phyloP scores from a whole-genome alignment of 2,888 invertebrate species.

The Oligia fasciuncula region DNA sequence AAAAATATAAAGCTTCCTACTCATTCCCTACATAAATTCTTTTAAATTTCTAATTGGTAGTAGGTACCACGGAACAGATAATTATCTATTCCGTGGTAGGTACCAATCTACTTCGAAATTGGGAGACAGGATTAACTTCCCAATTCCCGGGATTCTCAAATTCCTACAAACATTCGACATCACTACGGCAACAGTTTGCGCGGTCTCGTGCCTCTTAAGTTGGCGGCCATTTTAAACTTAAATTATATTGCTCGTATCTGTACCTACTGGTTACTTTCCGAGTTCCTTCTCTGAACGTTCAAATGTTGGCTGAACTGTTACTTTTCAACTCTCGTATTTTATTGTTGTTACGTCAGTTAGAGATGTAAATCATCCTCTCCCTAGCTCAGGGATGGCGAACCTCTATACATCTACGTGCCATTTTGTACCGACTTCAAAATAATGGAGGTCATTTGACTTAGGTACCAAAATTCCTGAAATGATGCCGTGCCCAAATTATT shows the following conservation, averaged over 20 bases:
- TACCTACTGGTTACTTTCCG: constrained; percentile 44
- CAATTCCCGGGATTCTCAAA: constrained; percentile 8
- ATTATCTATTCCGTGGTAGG: too few species aligned
- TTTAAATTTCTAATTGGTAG: not conserved
- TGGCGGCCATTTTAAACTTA: constrained; percentile 68
- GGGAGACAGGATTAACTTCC: not conserved
- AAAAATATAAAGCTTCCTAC: not conserved
- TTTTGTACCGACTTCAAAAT: too few species aligned
- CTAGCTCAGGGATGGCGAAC: not conserved
- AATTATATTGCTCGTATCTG: constrained; percentile 64
- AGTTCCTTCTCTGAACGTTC: constrained; percentile 22
- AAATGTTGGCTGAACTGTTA: constrained; percentile 30
- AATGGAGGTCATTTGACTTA: too few species aligned
- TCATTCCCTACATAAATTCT: not conserved
- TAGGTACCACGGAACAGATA: too few species aligned
- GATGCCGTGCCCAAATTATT: too few species aligned
- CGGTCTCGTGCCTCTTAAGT: constrained; percentile 54
- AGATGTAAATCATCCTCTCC: not conserved
- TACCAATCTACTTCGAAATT: not conserved
- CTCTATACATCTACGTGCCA: too few species aligned
- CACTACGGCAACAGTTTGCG: constrained; percentile 55
- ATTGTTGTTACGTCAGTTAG: not conserved
- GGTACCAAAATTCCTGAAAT: too few species aligned
- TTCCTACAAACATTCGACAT: constrained; percentile 20
- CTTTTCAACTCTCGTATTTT: constrained; percentile 21